These are phyloP conservation scores for Liposcelis brunnea DNA, from an alignment of 2,888 invertebrate genomes.

Conservation along the genomic window DNA sequence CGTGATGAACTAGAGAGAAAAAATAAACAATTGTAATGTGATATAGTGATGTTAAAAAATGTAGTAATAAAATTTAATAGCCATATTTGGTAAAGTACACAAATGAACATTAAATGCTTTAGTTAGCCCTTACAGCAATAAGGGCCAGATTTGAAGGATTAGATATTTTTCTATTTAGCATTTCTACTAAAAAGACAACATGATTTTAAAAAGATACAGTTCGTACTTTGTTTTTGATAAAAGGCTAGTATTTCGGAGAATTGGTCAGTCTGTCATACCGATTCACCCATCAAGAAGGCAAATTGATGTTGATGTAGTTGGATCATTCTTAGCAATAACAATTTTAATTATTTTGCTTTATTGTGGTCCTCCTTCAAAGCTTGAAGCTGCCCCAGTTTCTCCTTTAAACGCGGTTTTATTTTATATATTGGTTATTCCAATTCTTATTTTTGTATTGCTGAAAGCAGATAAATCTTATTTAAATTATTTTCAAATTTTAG, in stretches of 20 bases:
- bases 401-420: constrained; percentile 25
- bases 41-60: constrained; percentile 2
- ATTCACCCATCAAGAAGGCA: constrained; percentile 23
- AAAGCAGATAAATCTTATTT: constrained; percentile 24
- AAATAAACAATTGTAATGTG: constrained; percentile 15
- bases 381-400: constrained; percentile 20
- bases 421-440: constrained; percentile 24
- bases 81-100: neutral
- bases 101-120: neutral
- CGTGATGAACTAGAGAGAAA: constrained; percentile 18
- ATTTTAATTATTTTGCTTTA: constrained; percentile 24
- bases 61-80: constrained; percentile 5
- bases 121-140: no score
- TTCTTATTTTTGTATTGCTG: constrained; percentile 23
- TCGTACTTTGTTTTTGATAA: no score
- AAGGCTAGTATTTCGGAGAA: constrained; percentile 24
- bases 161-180: no score
- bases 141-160: no score
- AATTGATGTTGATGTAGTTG: constrained; percentile 28
- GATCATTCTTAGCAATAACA: constrained; percentile 26
- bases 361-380: constrained; percentile 26
- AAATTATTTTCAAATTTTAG: constrained; percentile 25
- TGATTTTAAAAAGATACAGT: no score
- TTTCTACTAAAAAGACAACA: no score
- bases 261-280: constrained; percentile 28